Evolutionary conservation across 2,113 vertebrate species (phyloP).

Genomic region (Antigone vipio): DNA sequence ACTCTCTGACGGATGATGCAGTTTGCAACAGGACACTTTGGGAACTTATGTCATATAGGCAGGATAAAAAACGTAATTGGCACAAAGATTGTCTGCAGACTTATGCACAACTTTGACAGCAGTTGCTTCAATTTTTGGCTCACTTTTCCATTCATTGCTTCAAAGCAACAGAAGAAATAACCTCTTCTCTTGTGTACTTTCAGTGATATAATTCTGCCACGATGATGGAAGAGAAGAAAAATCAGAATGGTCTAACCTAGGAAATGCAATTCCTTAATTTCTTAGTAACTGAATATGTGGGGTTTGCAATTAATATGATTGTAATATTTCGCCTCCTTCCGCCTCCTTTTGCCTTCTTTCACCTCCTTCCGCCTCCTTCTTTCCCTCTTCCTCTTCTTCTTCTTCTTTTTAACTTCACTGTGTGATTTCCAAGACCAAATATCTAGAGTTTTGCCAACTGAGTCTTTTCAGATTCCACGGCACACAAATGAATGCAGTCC

Average conservation of each 20-base stretch:
- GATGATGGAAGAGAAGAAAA: background rate
- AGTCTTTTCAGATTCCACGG: background rate
- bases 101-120: background rate
- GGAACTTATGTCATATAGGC: background rate
- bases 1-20: background rate
- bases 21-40: background rate
- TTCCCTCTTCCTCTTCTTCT: background rate
- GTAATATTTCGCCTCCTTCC: background rate
- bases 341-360: too few relatives aligned
- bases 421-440: background rate
- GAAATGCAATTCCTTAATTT: background rate
- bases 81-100: background rate
- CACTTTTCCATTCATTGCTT: background rate
- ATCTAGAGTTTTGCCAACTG: background rate
- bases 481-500: background rate
- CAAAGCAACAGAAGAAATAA: slow-evolving; percentile 6
- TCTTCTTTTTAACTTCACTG: background rate
- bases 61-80: background rate
- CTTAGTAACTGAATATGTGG: background rate
- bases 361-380: too few relatives aligned
- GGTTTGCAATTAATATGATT: background rate
- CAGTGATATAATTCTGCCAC: background rate
- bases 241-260: background rate
- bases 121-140: slow-evolving; percentile 3
- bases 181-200: background rate